Base-by-base conservation (phyloP, 2,888 invertebrate genomes). In the Drosophila siamana region DNA sequence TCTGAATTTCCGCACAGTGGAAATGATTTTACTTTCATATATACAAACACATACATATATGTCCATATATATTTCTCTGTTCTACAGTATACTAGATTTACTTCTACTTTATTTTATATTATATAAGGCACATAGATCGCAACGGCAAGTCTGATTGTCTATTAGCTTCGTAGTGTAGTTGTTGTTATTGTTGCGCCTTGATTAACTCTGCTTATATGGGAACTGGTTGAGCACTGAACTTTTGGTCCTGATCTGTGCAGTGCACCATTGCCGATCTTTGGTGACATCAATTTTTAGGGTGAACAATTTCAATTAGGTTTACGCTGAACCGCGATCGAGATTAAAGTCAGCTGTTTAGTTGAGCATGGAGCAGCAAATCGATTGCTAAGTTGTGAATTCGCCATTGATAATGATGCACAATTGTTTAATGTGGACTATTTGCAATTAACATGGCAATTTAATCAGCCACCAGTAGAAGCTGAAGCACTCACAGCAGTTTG, bases 251-350 rank as follows among this genome's bases (percentile, higher is more conserved):
- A 83, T 85, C 78, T 65, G 63, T 50, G 64, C 71, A 69, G 62
- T 47, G 61, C 62, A 60, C 40, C 71, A 66, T 43, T 80, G 55
- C 61, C 89, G 90, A 90, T 90, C 90, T 91, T 82, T 88, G 88
- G 84, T 89, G 90, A 90, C 91, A 90, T 88, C 89, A 91, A 91
- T 91, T 91, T 91, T 89, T 86, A 85, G 91, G 91, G 90, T 91
- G 91, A 91, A 85, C 89, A 85, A 89, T 82, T 89, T 90, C 89
- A 90, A 89, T 91, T 90, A 90, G 90, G 90, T 82, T 71, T 60
- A 83, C 77, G 74, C 80, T 82, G 86, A 89, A 80, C 78, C 80
- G 81, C 54, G 80, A 71, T 77, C 68, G 75, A 69, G 87, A 88
- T 88, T 88, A 86, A 83, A 65, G 52, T 46, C 65, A 54, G 72